Percentiles rank a stretch among this genome's conserved stretches.
Evolutionary conservation across 2,797 vertebrate genomes (phyloP).

Genomic region (Schizothorax lantsangensis): DNA sequence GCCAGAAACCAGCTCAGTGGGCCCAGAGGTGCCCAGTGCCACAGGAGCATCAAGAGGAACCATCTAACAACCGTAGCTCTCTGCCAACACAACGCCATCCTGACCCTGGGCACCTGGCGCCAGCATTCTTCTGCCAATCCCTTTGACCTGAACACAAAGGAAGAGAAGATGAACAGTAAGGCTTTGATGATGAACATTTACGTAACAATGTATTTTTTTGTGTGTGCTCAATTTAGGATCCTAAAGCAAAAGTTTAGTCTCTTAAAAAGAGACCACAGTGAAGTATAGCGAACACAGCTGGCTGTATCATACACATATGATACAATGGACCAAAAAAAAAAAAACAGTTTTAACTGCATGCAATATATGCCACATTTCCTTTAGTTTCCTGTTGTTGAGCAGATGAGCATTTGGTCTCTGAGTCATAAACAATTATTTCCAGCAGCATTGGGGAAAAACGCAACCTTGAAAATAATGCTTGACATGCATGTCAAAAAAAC

Average conservation of each 20-base stretch:
- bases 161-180: slow-evolving; percentile 11
- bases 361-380: neutral
- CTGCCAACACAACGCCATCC: slow-evolving; percentile 91
- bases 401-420: slow-evolving; percentile 54
- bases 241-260: neutral
- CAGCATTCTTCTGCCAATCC: slow-evolving; percentile 95
- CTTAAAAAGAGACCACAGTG: neutral
- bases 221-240: neutral
- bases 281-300: neutral
- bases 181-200: neutral
- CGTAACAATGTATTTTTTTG: neutral
- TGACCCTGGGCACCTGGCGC: slow-evolving; percentile 86
- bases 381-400: slow-evolving; percentile 8
- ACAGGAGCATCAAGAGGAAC: slow-evolving; percentile 85
- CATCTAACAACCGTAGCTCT: slow-evolving; percentile 83
- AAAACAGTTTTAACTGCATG: rapidly evolving
- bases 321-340: neutral
- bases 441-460: slow-evolving; percentile 42
- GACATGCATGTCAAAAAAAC: slow-evolving; percentile 62
- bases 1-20: slow-evolving; percentile 76
- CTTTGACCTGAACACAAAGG: slow-evolving; percentile 69
- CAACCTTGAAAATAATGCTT: slow-evolving; percentile 55
- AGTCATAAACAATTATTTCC: slow-evolving; percentile 53
- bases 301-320: neutral
- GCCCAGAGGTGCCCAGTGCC: slow-evolving; percentile 86